Evolutionary conservation across 1,140 invertebrate species (phyloP).

Genomic region (Camponotus pennsylvanicus): DNA sequence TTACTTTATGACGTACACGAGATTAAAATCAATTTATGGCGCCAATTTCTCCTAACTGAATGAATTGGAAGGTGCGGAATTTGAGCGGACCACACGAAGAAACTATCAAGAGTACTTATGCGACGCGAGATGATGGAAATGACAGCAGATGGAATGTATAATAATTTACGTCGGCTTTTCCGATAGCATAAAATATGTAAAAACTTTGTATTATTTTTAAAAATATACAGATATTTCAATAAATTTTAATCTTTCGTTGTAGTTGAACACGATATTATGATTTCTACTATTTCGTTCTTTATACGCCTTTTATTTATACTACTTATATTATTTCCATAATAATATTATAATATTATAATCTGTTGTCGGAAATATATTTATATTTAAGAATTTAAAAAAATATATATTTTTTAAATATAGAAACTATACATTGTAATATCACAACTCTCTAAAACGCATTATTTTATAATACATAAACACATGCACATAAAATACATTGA

Average conservation of each 20-base stretch:
- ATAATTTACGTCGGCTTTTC: not conserved
- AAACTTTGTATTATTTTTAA: not conserved
- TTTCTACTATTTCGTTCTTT: not conserved
- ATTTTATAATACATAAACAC: not conserved
- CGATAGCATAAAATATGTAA: not conserved
- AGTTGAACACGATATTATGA: not conserved
- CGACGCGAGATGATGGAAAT: conserved; percentile 15
- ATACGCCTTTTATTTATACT: not conserved
- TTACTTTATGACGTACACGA: conserved; percentile 76
- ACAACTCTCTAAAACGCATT: not conserved
- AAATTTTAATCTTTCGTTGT: conserved; percentile 20
- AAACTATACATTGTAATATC: too few relatives aligned
- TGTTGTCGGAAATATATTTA: not conserved
- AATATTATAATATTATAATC: not conserved
- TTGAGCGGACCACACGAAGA: conserved; percentile 43
- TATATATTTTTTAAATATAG: too few relatives aligned
- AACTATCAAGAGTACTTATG: conserved; percentile 46
- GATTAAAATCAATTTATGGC: conserved; percentile 79
- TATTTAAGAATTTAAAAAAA: not conserved
- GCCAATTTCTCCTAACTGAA: conserved; percentile 64
- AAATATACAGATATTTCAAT: conserved; percentile 10
- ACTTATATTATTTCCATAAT: not conserved
- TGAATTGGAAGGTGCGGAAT: conserved; percentile 48
- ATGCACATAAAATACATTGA: not conserved
- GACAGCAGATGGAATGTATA: not conserved